phyloP scores from a whole-genome alignment of 1,140 invertebrate genomes.

The Anastatus disparis region DNA sequence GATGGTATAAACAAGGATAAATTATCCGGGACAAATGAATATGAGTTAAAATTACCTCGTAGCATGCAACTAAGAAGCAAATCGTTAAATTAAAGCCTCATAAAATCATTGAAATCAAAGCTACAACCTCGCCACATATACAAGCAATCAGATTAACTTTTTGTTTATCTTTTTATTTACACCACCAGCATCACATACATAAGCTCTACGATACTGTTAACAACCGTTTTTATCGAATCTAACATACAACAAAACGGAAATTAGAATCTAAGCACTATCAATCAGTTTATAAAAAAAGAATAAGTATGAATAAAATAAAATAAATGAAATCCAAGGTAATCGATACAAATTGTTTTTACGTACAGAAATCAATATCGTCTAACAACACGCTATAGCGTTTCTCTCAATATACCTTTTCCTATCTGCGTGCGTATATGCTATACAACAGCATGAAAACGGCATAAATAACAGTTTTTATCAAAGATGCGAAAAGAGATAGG shows the following conservation, averaged over 20 bases:
- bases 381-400: too few relatives aligned
- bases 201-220: conserved; percentile 18
- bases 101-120: too few relatives aligned
- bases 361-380: conserved; percentile 17
- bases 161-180: too few relatives aligned
- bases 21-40: too few relatives aligned
- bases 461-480: conserved; percentile 37
- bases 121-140: too few relatives aligned
- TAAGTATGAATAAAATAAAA: not conserved
- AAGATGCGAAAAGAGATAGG: conserved; percentile 23
- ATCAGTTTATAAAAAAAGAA: conserved; percentile 4
- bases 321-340: too few relatives aligned
- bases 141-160: too few relatives aligned
- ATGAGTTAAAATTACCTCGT: too few relatives aligned
- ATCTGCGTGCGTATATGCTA: conserved; percentile 12
- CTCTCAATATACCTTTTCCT: conserved; percentile 2
- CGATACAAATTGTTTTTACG: conserved; percentile 33
- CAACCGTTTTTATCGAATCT: conserved; percentile 3
- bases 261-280: conserved; percentile 30
- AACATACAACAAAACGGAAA: conserved; percentile 21
- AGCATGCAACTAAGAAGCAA: too few relatives aligned
- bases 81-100: too few relatives aligned
- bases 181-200: too few relatives aligned
- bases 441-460: conserved; percentile 17
- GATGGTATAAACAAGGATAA: too few relatives aligned